These are phyloP conservation scores for Athrips mouffetella DNA, from an alignment of 2,888 invertebrate genomes.

Conservation along the genomic window DNA sequence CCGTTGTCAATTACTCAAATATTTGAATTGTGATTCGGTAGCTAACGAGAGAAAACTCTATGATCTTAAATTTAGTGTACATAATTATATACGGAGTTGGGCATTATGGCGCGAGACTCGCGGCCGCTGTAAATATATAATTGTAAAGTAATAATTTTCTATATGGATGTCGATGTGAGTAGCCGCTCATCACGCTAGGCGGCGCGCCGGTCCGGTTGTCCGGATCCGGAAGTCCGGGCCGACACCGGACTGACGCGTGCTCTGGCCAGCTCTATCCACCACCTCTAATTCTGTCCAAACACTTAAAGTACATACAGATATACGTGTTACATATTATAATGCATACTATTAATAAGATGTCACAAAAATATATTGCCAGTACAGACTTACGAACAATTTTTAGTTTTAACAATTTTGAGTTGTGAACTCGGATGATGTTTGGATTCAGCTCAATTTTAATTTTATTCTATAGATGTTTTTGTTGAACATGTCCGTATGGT, in stretches of 20 bases:
- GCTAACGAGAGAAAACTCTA: constrained; percentile 77
- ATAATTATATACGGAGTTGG: constrained; percentile 76
- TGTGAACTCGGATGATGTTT: constrained; percentile 57
- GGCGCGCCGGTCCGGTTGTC: constrained; percentile 23
- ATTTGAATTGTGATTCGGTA: constrained; percentile 78
- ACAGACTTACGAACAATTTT: constrained; percentile 60
- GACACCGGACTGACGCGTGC: no score
- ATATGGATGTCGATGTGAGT: constrained; percentile 52
- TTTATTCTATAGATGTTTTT: constrained; percentile 56
- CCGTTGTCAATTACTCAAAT: constrained; percentile 78
- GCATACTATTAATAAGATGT: constrained; percentile 65
- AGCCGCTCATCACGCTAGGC: constrained; percentile 34
- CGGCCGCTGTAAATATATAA: constrained; percentile 72
- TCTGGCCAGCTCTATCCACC: constrained; percentile 9
- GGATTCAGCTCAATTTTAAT: constrained; percentile 64
- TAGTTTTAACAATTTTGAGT: constrained; percentile 60
- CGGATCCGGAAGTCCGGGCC: no score
- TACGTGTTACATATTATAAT: constrained; percentile 62
- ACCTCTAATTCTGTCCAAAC: constrained; percentile 73
- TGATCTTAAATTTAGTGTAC: constrained; percentile 75
- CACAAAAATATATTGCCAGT: constrained; percentile 73
- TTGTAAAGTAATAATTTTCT: constrained; percentile 74
- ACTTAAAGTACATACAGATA: constrained; percentile 62
- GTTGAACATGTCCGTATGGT: constrained; percentile 75
- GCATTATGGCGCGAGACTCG: constrained; percentile 70